Base-by-base conservation (phyloP, 2,113 vertebrate genomes). In the Ibidorhyncha struthersii region DNA sequence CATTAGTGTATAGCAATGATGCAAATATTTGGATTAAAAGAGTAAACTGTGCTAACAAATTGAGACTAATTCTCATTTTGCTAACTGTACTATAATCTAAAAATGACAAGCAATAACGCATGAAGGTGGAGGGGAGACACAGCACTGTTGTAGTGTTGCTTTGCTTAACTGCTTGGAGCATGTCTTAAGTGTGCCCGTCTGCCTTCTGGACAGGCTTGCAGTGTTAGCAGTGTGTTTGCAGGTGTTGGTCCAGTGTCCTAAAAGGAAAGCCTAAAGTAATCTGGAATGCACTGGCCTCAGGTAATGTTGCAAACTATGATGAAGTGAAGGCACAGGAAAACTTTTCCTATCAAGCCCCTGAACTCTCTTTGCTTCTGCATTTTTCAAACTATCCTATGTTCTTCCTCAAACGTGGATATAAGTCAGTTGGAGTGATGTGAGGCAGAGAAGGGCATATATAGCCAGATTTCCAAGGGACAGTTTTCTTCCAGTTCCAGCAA, bases 281-380 rank as follows among this genome's bases (percentile, higher is more conserved):
- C 8, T 63, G 29, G 36, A 86, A 10, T 34, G 17, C 16, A 3
- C 10, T 59, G 47, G 14, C 34, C 34, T 93, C 0, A 0, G 26
- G 30, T 78, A 67, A 36, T 76, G n/a, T 76, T 66, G 29, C 11
- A 55, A 91, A 34, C 26, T 58, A 4, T 55, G 38, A 30, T 49
- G 41, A 80, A 82, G 34, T 63, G 26, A 74, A 80, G 26, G 63
- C 73, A 77, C 23, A 69, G 29, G 21, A 72, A n/a, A 45, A 52
- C 2, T 10, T 10, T 71, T 52, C 10, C 20, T 86, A 0, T 10
- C 16, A 14, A 8, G 6, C 45, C 15, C 11, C 27, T 74, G 56
- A 71, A 50, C 19, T 87, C 22, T 70, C 27, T 86, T 67, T 6
- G 11, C 52, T 86, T 79, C 23, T 79, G 4, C 14, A 9, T 78